Evolutionary conservation across 2,888 invertebrate genomes (phyloP).

Genomic region (Erebia epiphron): DNA sequence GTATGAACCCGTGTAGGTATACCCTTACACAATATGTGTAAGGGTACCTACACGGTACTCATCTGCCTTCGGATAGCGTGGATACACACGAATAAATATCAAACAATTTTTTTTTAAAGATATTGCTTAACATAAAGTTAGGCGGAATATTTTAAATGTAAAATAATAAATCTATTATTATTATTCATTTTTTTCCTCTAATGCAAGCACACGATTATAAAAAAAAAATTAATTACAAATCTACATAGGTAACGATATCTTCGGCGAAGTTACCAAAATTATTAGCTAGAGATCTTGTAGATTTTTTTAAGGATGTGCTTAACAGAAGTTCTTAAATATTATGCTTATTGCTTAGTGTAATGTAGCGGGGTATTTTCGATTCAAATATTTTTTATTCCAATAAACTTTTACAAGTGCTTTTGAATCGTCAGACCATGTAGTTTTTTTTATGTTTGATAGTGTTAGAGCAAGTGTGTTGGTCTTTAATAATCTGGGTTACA

Average conservation of each 20-base stretch:
- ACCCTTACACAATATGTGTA: background rate
- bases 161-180: slow-evolving; percentile 32
- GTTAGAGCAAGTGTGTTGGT: too few relatives aligned
- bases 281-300: background rate
- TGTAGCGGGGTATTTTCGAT: too few relatives aligned
- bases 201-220: slow-evolving; percentile 20
- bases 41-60: too few relatives aligned
- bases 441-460: too few relatives aligned
- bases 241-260: slow-evolving; percentile 64
- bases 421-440: too few relatives aligned
- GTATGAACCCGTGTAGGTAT: background rate
- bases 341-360: background rate
- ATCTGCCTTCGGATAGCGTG: background rate
- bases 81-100: slow-evolving; percentile 33
- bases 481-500: too few relatives aligned
- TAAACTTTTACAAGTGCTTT: too few relatives aligned
- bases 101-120: slow-evolving; percentile 47
- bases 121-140: slow-evolving; percentile 65
- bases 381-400: too few relatives aligned
- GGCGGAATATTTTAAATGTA: slow-evolving; percentile 53
- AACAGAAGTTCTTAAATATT: background rate
- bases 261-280: slow-evolving; percentile 51
- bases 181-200: slow-evolving; percentile 3
- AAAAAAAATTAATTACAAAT: slow-evolving; percentile 44
- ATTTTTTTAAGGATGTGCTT: background rate